These are phyloP conservation scores for Malurus alboscapulatus DNA, from an alignment of 2,113 vertebrate species.

Conservation along the genomic window DNA sequence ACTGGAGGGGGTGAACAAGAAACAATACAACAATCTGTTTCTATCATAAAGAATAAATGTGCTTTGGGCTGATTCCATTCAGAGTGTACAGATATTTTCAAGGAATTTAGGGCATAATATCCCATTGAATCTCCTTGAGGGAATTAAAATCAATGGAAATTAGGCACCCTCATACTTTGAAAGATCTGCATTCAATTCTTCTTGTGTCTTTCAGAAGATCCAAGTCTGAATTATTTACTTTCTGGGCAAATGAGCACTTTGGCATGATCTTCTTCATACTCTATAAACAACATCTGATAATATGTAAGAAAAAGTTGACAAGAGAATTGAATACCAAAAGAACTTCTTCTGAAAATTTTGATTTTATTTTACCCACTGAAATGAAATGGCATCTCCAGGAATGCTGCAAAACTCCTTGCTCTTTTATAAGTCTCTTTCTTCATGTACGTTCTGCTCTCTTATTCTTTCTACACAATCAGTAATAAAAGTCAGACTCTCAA, in stretches of 20 bases:
- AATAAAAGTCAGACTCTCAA: neutral
- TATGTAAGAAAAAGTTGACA: neutral
- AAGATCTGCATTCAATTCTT: slow-evolving; percentile 18
- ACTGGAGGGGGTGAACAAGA: slow-evolving; percentile 41
- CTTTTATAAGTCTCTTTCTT: neutral
- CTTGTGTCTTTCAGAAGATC: neutral
- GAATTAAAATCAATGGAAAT: slow-evolving; percentile 42
- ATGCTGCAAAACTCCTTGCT: neutral
- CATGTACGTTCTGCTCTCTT: neutral
- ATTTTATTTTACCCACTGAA: neutral
- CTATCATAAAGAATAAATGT: slow-evolving; percentile 56
- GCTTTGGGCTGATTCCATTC: slow-evolving; percentile 36
- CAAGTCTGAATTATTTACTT: slow-evolving; percentile 12
- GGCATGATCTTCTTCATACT: neutral
- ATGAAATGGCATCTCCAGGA: neutral
- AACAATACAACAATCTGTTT: slow-evolving; percentile 58
- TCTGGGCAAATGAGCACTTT: neutral
- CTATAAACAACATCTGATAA: neutral
- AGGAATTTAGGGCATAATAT: slow-evolving; percentile 41
- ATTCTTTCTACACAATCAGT: neutral
- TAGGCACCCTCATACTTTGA: neutral
- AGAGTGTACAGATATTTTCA: slow-evolving; percentile 47
- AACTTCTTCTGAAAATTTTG: neutral
- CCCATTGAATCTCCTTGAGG: slow-evolving; percentile 29
- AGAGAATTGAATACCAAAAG: neutral